A percentile compares a stretch with the other conserved stretches of the same genome.
Conservation (phyloP, 30 jellyfish, hydroid and myxozoan genomes). For the Calvadosia cruxmelitensis region DNA sequence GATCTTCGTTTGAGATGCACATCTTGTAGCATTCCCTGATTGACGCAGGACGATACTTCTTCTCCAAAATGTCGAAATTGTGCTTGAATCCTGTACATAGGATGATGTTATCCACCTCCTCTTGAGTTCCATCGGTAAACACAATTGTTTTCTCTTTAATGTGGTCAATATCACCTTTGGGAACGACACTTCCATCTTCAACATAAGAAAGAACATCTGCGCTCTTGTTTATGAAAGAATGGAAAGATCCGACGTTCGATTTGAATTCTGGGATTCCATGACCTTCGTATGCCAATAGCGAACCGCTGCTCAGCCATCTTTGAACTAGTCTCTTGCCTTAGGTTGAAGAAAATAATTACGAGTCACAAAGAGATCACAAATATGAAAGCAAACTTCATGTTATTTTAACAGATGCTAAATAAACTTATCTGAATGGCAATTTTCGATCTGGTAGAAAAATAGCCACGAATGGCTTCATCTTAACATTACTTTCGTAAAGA, state of each 20-base stretch:
- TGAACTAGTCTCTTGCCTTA: too few relatives aligned
- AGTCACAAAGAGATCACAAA: too few relatives aligned
- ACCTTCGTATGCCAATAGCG: too few relatives aligned
- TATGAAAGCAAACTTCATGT: too few relatives aligned
- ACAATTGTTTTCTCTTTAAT: slow-evolving; percentile 21
- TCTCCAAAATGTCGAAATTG: slow-evolving; percentile 52
- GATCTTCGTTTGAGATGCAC: slow-evolving; percentile 42
- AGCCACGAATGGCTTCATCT: too few relatives aligned
- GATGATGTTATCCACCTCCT: slow-evolving; percentile 50
- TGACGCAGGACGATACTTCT: neutral
- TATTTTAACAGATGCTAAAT: too few relatives aligned
- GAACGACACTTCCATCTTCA: slow-evolving; percentile 52
- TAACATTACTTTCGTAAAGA: too few relatives aligned
- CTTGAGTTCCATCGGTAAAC: slow-evolving; percentile 44
- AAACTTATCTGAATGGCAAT: too few relatives aligned
- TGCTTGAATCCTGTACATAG: slow-evolving; percentile 70
- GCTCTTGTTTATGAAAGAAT: slow-evolving; percentile 68
- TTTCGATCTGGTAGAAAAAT: too few relatives aligned
- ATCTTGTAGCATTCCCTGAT: slow-evolving; percentile 66
- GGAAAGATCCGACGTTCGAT: slow-evolving; percentile 45
- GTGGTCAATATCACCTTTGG: slow-evolving; percentile 62
- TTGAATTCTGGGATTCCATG: slow-evolving; percentile 91
- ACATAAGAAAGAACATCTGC: slow-evolving; percentile 69
- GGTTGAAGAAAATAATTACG: too few relatives aligned
- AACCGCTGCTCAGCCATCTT: too few relatives aligned